Base-by-base conservation (phyloP, 2,888 invertebrate species). In the Eilema depressum region DNA sequence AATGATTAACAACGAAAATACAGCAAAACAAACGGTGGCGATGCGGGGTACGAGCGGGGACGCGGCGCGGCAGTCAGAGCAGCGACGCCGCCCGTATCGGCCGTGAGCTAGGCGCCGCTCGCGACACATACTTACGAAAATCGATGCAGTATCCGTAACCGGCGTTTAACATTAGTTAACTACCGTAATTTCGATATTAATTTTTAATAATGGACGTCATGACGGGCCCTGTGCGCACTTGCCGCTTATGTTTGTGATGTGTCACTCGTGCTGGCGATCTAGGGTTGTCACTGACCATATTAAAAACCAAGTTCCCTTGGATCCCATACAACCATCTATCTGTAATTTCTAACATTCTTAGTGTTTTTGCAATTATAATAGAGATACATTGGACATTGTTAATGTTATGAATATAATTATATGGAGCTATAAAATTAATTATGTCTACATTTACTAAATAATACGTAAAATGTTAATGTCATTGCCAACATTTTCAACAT, bases 1-100 rank as follows among this genome's bases (percentile, higher is more conserved):
- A 95, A 96, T 95, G 95, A 95, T 95, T 95, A 96, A 95, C 94
- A 94, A 94, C 94, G 93, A 95, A 95, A 95, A 94, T 95, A 95
- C 95, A 94, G 94, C 94, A 94, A 95, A 95, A 95, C 94, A 94
- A 94, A 94, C 92, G 93, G 90, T 91, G 91, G 89, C 88, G 89
- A 90, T 86, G 93, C 89, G 92, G 91, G 91, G 91, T 84, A 83
- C 80, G 88, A 79, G 90, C 86, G 91, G 90, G 89, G 90, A 87
- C 88, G 88, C 87, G 89, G 87, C 90, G 91, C 92, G 93, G 84
- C 94, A 94, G 95, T 94, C 92, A 88, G 87, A 91, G 89, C 89
- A 91, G 89, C 92, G 94, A 91, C 93, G 94, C 92, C 92, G 92
- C 88, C 91, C 91, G 92, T 86, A 86, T 80, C 90, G 93, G 94